Evolutionary conservation across 1,140 invertebrate genomes (phyloP).

Genomic region (Diuraphis noxia): DNA sequence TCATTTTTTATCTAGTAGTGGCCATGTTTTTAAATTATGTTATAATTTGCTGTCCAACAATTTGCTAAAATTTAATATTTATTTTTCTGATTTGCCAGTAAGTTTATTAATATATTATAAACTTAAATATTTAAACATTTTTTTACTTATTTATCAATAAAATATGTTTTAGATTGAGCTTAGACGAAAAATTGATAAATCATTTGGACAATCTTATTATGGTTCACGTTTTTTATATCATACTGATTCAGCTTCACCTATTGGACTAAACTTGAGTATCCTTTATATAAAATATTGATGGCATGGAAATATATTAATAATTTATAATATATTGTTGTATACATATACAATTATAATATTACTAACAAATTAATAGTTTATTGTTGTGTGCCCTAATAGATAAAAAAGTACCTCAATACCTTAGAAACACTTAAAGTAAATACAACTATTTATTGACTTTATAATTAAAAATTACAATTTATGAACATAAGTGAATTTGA

Average conservation of each 20-base stretch:
- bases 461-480: background rate
- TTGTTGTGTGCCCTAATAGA: too few relatives aligned
- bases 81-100: slow-evolving; percentile 44
- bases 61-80: slow-evolving; percentile 7
- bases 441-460: background rate
- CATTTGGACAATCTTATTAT: slow-evolving; percentile 20
- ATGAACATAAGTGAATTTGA: background rate
- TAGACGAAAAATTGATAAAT: background rate
- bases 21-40: slow-evolving; percentile 40
- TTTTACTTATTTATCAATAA: background rate
- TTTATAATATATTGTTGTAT: background rate
- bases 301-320: background rate
- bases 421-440: background rate
- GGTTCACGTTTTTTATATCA: slow-evolving; percentile 21
- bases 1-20: slow-evolving; percentile 12
- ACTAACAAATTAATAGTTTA: too few relatives aligned
- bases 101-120: background rate
- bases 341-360: background rate
- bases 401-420: too few relatives aligned
- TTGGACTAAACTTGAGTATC: slow-evolving; percentile 40
- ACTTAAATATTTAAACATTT: background rate
- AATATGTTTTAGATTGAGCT: slow-evolving; percentile 17
- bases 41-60: slow-evolving; percentile 31
- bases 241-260: slow-evolving; percentile 22
- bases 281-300: slow-evolving; percentile 9